Base-by-base conservation (phyloP, 2,113 vertebrate genomes). In the Pelmatolapia mariae region DNA sequence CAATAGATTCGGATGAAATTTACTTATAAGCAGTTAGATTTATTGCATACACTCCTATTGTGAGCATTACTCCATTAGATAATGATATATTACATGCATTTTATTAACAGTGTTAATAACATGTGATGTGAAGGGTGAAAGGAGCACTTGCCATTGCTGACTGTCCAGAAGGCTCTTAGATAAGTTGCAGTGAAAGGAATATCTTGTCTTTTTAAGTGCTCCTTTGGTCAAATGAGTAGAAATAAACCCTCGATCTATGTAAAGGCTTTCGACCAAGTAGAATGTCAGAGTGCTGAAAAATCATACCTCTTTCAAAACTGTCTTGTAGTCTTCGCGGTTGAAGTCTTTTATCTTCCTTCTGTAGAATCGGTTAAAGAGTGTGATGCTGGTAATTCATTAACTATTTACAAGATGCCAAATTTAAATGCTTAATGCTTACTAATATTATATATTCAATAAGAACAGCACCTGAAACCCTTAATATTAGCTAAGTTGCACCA, bases 271-370 rank as follows among this genome's bases (percentile, higher is more conserved):
- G 6, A 76, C 1, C 40, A 76, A 29, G 11, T 8, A 50, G 10
- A 31, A 78, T 76, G 16, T 71, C 12, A 26, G 6, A 78, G 26
- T 78, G 24, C 24, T 71, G 13, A 11, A 95, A 93, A 73, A 43
- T 1, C 86, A 33, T 97, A 97, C 98, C 98, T 95, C 95, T 94
- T 82, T 98, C 98, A 95, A 98, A 98, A 91, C 97, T 97, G 94
- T 99, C 98, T 90, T 98, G 97, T 84, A 98, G 97, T 95, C 97
- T 97, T 95, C 97, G 97, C 85, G 97, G 97, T 86, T 97, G 97
- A 91, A 98, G 95, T 89, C 79, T 97, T 95, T 97, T 98, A 92
- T 99, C 98, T 86, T 98, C 98, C 96, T 97, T 99, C 98, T 99
- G 90, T 56, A 78, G n/a, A 80, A 57, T 79, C 1, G 66, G 11